Conservation (phyloP, 2,888 invertebrate species). For the Tholera decimalis region DNA sequence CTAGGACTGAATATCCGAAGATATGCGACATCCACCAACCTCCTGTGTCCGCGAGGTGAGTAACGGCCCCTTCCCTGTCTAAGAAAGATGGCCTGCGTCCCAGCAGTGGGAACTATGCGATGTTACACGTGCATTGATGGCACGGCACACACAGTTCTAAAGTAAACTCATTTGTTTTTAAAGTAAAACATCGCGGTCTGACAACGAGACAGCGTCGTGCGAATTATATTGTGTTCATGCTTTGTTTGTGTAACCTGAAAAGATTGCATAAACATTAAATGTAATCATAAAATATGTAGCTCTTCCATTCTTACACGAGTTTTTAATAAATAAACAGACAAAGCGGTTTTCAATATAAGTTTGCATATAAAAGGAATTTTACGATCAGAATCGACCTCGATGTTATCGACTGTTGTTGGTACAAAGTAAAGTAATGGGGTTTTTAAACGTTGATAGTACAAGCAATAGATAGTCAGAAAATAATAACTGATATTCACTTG, state of each 20-base stretch:
- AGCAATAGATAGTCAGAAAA: too few species aligned
- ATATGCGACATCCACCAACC: too few species aligned
- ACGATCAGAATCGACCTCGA: constrained; percentile 16
- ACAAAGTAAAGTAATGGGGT: neutral
- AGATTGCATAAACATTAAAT: too few species aligned
- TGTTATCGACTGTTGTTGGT: neutral
- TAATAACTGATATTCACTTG: too few species aligned
- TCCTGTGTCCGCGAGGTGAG: too few species aligned
- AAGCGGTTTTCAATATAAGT: constrained; percentile 50
- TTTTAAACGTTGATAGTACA: too few species aligned
- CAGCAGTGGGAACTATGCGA: too few species aligned
- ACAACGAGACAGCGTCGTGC: neutral
- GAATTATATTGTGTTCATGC: too few species aligned
- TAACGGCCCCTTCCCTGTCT: too few species aligned
- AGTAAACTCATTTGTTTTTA: neutral
- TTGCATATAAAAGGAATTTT: constrained; percentile 32
- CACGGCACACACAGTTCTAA: neutral
- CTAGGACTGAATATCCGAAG: too few species aligned
- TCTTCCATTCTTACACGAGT: constrained; percentile 1
- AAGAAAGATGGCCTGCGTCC: too few species aligned
- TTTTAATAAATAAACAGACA: constrained; percentile 33
- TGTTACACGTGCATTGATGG: too few species aligned
- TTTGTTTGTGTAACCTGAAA: neutral
- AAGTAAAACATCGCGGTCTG: neutral
- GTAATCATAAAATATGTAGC: constrained; percentile 22